Base-by-base conservation (phyloP, 2,888 invertebrate species). In the Tetragonula carbonaria region DNA sequence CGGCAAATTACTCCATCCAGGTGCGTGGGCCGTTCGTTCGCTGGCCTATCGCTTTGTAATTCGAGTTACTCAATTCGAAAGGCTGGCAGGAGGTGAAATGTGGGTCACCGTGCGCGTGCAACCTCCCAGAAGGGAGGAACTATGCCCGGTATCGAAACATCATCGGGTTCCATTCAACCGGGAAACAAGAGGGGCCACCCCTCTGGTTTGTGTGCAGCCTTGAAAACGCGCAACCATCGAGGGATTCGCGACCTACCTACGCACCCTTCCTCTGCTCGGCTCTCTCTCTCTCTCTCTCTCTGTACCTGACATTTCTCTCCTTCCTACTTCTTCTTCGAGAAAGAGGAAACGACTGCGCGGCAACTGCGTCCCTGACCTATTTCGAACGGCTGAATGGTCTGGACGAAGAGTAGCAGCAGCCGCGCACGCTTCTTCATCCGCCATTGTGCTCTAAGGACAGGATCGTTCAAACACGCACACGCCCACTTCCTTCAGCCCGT, bases 281-380 rank as follows among this genome's bases (percentile, higher is more conserved):
- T 33, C 33, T 33, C 2, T 28, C 1, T 28, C 33, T 23, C 28
- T 28, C 33, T 33, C 33, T 33, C 14, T 1, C 62, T 18, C 45
- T 16, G 28, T 57, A n/a, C 23, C 74, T 80, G 81, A 79, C 68
- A 78, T 75, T 82, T 85, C 86, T 89, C 79, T 67, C 78, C 70
- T 78, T 63, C 79, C 74, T 79, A 74, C 59, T 77, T 79, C 59
- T 77, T 79, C 71, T 74, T 65, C 33, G 77, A 80, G 85, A 88
- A 87, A 78, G 86, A 91, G 88, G 90, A 90, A 91, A 88, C 87
- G 87, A 76, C 74, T 55, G 62, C 68, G 72, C 78, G 81, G 67
- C 62, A 51, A 62, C 45, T 83, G 90, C 87, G 90, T 85, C 92
- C 92, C 87, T 92, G 92, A 92, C 92, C 92, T 84, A 92, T 92